Base-by-base conservation (phyloP, 2,113 vertebrate species). In the Larimichthys crocea region DNA sequence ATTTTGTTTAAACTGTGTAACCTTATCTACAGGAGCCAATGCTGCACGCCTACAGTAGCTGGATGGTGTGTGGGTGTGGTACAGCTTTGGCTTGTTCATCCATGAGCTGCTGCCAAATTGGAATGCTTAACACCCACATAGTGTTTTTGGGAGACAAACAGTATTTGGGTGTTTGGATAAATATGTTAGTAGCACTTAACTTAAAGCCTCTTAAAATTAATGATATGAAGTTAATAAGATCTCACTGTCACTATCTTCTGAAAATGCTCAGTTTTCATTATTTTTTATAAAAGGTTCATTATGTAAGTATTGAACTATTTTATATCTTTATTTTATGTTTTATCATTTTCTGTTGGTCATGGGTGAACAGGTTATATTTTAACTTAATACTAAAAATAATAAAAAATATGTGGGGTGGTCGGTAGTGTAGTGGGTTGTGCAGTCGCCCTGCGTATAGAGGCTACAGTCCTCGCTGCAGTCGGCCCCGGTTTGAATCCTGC, bases 21-120 rank as follows among this genome's bases (percentile, higher is more conserved):
- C n/a, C 10, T 76, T 35, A 64, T n/a, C 35, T 9, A 40, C 26
- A 53, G 68, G 14, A 61, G 35, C 49, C 60, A 40, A 64, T 60
- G 79, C 71, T 74, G 48, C 57, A 63, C 44, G 52, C 46, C 29
- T 40, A 14, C 42, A 68, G 74, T 19, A 16, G 19, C 62, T 56
- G 24, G 53, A 3, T 24, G 52, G 29, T 48, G 64, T 74, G 83
- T 83, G 46, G 68, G 76, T 60, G 59, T 29, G n/a, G 15, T 49
- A 1, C 52, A 61, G 62, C 66, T 64, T 42, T 64, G 60, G 60
- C 56, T 72, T 11, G 29, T 73, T 73, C 31, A 24, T 12, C 10
- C 29, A 22, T 44, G 15, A 63, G 56, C 22, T 56, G 57, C 40
- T 57, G 62, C 31, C 31, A 61, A 61, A 56, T 61, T 19, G 12